A percentile compares a stretch with the other conserved stretches of the same genome.
phyloP scores from a whole-genome alignment of 2,888 invertebrate genomes.

The Meandrusa payeni region DNA sequence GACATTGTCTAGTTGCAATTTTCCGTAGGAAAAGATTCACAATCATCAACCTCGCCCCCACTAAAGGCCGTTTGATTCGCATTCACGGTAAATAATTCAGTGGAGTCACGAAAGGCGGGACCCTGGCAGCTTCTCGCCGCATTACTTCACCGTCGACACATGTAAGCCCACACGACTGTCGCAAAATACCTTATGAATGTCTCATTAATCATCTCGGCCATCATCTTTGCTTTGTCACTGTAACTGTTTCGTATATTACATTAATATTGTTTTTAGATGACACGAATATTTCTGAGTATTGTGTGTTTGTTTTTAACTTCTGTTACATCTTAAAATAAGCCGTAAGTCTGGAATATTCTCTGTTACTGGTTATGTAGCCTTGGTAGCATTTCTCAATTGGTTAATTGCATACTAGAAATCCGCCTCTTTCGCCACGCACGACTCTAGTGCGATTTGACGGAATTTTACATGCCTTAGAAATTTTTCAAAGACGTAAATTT shows the following conservation, averaged over 20 bases:
- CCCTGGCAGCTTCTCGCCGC: slow-evolving; percentile 47
- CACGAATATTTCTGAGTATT: too few species aligned
- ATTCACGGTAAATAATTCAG: slow-evolving; percentile 33
- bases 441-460: too few species aligned
- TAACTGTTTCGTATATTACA: slow-evolving; percentile 4
- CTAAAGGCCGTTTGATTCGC: slow-evolving; percentile 1
- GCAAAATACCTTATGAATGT: slow-evolving; percentile 68
- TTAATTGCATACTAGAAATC: too few species aligned
- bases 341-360: too few species aligned
- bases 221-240: slow-evolving; percentile 26
- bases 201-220: slow-evolving; percentile 63
- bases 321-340: too few species aligned
- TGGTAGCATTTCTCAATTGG: too few species aligned
- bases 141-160: slow-evolving; percentile 67
- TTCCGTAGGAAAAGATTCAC: background rate
- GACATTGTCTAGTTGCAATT: too few species aligned
- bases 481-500: too few species aligned
- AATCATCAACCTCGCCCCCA: background rate
- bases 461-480: too few species aligned
- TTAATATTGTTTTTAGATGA: slow-evolving; percentile 6
- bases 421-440: too few species aligned
- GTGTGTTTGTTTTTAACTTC: too few species aligned
- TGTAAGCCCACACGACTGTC: slow-evolving; percentile 55
- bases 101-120: slow-evolving; percentile 33
- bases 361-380: too few species aligned